Evolutionary conservation across 2,888 invertebrate genomes (phyloP).

Genomic region (Pristionchus mayeri): DNA sequence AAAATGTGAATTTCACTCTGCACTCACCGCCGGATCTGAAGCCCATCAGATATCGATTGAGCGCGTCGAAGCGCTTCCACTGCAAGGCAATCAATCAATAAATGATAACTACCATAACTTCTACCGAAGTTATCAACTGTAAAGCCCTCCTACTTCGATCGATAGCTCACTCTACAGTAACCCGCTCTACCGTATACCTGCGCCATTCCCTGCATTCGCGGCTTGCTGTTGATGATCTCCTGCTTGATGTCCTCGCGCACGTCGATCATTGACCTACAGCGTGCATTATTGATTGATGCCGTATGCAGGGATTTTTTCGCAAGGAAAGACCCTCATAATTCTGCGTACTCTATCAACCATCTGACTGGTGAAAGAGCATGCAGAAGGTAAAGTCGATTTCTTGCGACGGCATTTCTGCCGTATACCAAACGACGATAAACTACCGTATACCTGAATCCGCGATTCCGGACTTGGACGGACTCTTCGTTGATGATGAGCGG

Average conservation of each 20-base stretch:
- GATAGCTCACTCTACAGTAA: no score
- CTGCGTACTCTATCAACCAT: background rate
- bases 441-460: conserved; percentile 18
- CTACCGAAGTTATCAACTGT: no score
- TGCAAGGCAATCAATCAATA: conserved; percentile 53
- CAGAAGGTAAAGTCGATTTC: no score
- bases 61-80: conserved; percentile 73
- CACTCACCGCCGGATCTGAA: conserved; percentile 70
- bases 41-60: conserved; percentile 73
- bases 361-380: no score
- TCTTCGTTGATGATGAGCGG: conserved; percentile 50
- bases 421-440: no score
- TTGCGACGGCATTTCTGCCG: no score
- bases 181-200: conserved; percentile 63
- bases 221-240: conserved; percentile 68
- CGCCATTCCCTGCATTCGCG: conserved; percentile 63
- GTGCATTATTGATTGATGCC: no score
- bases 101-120: conserved; percentile 2
- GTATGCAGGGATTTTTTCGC: no score
- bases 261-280: conserved; percentile 75
- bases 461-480: conserved; percentile 55
- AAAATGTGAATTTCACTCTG: no score
- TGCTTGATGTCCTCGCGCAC: conserved; percentile 76
- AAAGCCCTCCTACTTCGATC: no score
- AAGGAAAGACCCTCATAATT: conserved; percentile 54